phyloP scores from a whole-genome alignment of 2,888 invertebrate species.

The Phyllotreta cruciferae region DNA sequence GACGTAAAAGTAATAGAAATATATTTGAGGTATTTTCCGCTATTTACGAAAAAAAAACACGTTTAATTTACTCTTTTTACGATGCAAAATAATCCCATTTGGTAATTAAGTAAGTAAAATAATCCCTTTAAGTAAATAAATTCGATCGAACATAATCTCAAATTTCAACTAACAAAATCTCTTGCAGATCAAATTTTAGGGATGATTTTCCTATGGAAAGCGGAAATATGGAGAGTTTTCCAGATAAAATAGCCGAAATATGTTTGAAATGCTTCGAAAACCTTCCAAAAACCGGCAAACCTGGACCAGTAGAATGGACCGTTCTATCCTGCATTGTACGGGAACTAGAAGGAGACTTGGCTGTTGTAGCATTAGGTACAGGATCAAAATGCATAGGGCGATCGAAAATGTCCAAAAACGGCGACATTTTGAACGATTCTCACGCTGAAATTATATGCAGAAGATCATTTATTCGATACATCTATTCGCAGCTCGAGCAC shows the following conservation, averaged over 20 bases:
- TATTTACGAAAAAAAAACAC: no score
- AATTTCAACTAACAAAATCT: no score
- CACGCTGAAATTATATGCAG: constrained; percentile 92
- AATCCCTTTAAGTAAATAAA: no score
- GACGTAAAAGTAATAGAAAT: no score
- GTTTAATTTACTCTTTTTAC: no score
- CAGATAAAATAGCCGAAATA: constrained; percentile 62
- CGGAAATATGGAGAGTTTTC: constrained; percentile 36
- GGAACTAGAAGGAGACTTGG: constrained; percentile 59
- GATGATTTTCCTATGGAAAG: no score
- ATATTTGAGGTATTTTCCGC: no score
- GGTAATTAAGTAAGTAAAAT: no score
- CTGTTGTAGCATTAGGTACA: constrained; percentile 82
- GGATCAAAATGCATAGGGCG: constrained; percentile 92
- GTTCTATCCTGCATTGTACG: constrained; percentile 77
- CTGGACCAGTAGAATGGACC: constrained; percentile 80
- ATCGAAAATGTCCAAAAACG: constrained; percentile 68
- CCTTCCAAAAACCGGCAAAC: constrained; percentile 83
- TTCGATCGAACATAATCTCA: no score
- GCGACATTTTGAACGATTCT: constrained; percentile 83
- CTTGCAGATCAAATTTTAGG: no score
- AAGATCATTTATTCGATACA: constrained; percentile 79
- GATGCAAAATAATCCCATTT: no score
- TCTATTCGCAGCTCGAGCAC: constrained; percentile 66
- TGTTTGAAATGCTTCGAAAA: constrained; percentile 68